Base-by-base conservation (phyloP, 1,140 invertebrate genomes). In the Atta colombica region DNA sequence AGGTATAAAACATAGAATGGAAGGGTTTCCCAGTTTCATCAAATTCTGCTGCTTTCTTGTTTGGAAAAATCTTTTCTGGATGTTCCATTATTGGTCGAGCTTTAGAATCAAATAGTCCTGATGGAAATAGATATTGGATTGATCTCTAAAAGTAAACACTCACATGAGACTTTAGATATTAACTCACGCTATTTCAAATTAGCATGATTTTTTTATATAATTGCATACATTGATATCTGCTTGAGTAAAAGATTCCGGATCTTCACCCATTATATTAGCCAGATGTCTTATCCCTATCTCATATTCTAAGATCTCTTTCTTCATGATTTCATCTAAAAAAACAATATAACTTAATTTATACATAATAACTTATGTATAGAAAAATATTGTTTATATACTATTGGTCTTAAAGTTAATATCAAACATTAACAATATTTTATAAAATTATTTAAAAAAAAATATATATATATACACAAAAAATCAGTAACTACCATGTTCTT, bases 211-310 rank as follows among this genome's bases (percentile, higher is more conserved):
- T 7, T 49, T 55, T 60, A 81, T 74, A 55, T 85, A 55, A 74
- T 28, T 68, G 94, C 94, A 96, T 96, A 98, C 98, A 96, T 99
- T 96, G 18, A 99, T 96, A 94, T 99, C 97, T 88, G 97, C 96
- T 94, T 99, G 98, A 0, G 98, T 98, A 94, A 99, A 98, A 12
- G 96, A 97, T 88, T 98, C 97, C 1, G 97, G 97, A 96, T 99
- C 97, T 94, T 97, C 97, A 3, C 99, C 99, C 99, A 99, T 99
- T 96, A 99, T 99, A 94, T 99, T 99, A 6, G 99, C 99, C 77
- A 99, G 96, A 96, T 99, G 98, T 35, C 98, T 96, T 94, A 98
- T 98, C 14, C 99, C 99, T 92, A 99, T 97, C 93, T 98, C 97
- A 95, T 97, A 99, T 91, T 99, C 98, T 80, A 96, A 92, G 68